Evolutionary conservation across 1,140 invertebrate species (phyloP), one percentile per base, ranked within the genome.

Genomic region (Aplysia californica): DNA sequence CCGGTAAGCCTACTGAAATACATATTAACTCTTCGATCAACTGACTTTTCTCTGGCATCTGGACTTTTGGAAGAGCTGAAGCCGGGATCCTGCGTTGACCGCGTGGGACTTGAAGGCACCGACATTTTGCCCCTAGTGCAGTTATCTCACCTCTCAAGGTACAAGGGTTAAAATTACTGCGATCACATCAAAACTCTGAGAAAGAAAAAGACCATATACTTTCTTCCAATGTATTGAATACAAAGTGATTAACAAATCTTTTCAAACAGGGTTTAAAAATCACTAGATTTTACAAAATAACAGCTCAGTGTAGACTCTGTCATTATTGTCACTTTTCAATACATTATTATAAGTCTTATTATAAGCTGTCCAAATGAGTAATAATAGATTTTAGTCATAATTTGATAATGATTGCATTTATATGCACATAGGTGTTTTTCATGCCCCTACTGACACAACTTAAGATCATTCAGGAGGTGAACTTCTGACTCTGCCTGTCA

Each of bases 21-120:
- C 15, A 20, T 38, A 55, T 10, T 4, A 4, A 15, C n/a, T 65
- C n/a, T 31, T 41, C 4, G 18, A 15, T 50, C 0, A 20, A 1
- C 39, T 56, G 75, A 80, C 79, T 61, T 78, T 36, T 78, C 79
- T n/a, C n/a, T n/a, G 69, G 55, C 58, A 26, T 78, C 67, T 15
- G 76, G 73, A 50, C 72, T 80, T 68, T 76, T 72, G 26, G 33
- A 73, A 35, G 67, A 4, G 26, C 2, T 35, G 29, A 67, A n/a
- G n/a, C n/a, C 26, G 20, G 76, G 41, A 21, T 75, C 76, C 35
- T 75, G 72, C 26, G 41, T 35, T n/a, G 72, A 80, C 26, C 76
- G 66, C 1, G 72, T 75, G 4, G 79, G 68, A 70, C 72, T 77
- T 26, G 79, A 66, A 3, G 33, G 35, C 36, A 36, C 38, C 6